These are phyloP conservation scores for Schrankia costaestrigalis DNA, from an alignment of 2,888 invertebrate species.

Conservation along the genomic window DNA sequence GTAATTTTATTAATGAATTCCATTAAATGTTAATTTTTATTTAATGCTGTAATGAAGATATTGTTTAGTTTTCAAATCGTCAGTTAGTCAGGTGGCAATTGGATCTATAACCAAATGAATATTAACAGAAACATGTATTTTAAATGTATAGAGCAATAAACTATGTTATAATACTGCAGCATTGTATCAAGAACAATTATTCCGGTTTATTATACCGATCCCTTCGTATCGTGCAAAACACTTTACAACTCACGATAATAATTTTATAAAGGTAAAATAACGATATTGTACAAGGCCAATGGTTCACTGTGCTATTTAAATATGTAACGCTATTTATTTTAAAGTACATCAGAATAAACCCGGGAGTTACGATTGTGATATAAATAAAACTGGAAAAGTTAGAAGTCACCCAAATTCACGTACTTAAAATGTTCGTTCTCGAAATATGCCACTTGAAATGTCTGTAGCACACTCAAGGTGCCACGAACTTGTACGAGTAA, in stretches of 20 bases:
- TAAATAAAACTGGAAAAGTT: conserved; percentile 6
- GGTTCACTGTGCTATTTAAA: conserved; percentile 10
- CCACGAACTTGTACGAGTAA: neutral
- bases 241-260: no score
- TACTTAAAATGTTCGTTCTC: conserved; percentile 1
- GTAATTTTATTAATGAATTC: conserved; percentile 15
- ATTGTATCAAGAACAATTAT: no score
- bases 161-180: no score
- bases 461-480: neutral
- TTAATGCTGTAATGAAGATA: conserved; percentile 17
- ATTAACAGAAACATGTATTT: no score
- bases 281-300: conserved; percentile 7
- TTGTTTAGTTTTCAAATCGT: conserved; percentile 13
- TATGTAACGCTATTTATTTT: conserved; percentile 7
- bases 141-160: no score
- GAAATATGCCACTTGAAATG: conserved; percentile 1
- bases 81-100: conserved; percentile 12
- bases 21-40: conserved; percentile 27
- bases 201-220: no score
- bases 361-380: conserved; percentile 3
- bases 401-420: neutral
- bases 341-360: no score
- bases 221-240: neutral
- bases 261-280: conserved; percentile 1
- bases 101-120: no score